phyloP scores from a whole-genome alignment of 2,113 vertebrate species.

The Oplegnathus fasciatus region DNA sequence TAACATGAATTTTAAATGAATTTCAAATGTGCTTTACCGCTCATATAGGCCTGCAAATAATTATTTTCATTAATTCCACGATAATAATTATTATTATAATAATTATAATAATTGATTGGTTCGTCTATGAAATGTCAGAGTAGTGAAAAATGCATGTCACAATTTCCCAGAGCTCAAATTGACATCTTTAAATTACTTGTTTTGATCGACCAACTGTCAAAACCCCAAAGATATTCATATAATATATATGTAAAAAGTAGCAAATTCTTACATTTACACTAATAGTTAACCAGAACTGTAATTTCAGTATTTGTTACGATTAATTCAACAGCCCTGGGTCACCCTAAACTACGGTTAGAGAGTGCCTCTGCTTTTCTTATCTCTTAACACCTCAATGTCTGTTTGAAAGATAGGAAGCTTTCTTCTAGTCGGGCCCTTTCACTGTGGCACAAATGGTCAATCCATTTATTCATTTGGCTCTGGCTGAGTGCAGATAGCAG shows the following conservation, averaged over 20 bases:
- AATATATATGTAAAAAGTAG: not conserved
- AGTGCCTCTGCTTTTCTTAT: conserved; percentile 59
- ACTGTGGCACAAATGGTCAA: conserved; percentile 48
- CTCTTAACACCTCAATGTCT: conserved; percentile 53
- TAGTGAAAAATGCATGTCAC: not conserved
- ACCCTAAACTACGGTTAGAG: not conserved
- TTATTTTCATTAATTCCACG: not conserved
- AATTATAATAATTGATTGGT: not conserved
- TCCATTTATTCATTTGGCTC: conserved; percentile 64
- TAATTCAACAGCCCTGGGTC: not conserved
- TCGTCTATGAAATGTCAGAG: not conserved
- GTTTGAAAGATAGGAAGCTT: conserved; percentile 62
- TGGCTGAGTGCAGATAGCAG: conserved; percentile 75
- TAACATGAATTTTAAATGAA: too few relatives aligned
- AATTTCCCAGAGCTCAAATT: not conserved
- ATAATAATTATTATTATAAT: too few relatives aligned
- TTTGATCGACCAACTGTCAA: too few relatives aligned
- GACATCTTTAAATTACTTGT: not conserved
- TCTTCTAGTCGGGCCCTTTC: conserved; percentile 45
- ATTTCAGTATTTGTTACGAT: conserved; percentile 5
- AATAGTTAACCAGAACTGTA: not conserved
- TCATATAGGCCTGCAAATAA: not conserved
- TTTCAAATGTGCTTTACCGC: too few relatives aligned
- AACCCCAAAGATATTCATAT: not conserved
- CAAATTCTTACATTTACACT: not conserved